Evolutionary conservation across 2,113 vertebrate species (phyloP).

Genomic region (Tetrao urogallus): DNA sequence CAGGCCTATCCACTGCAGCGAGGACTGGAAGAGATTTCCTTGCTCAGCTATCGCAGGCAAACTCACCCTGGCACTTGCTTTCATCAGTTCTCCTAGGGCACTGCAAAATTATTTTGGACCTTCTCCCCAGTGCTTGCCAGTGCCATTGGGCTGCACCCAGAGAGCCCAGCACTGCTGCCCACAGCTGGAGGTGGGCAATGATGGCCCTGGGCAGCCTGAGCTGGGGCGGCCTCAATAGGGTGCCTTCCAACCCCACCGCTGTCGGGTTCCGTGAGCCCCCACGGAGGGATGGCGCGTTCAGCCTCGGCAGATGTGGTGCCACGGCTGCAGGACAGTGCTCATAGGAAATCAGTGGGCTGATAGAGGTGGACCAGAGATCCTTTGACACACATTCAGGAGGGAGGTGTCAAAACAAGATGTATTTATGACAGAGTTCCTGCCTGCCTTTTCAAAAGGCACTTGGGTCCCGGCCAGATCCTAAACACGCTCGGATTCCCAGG

Average conservation of each 20-base stretch:
- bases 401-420: slow-evolving; percentile 72
- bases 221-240: no score
- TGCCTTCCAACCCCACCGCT: no score
- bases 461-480: slow-evolving; percentile 67
- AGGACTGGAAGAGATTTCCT: neutral
- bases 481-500: slow-evolving; percentile 41
- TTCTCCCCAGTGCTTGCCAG: neutral
- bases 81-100: neutral
- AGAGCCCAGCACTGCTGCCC: no score
- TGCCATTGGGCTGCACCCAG: neutral
- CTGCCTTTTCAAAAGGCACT: slow-evolving; percentile 65
- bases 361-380: slow-evolving; percentile 41
- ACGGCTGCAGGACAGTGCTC: neutral
- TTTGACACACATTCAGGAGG: slow-evolving; percentile 55
- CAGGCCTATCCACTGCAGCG: neutral
- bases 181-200: neutral
- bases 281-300: no score
- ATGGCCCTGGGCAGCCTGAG: no score
- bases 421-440: slow-evolving; percentile 67
- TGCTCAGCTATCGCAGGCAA: neutral
- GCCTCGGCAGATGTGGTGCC: neutral
- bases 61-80: neutral
- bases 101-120: neutral
- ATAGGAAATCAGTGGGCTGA: slow-evolving; percentile 21
- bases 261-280: neutral